phyloP scores from a whole-genome alignment of 2,113 vertebrate genomes.

The Petrocephalus zakoni region DNA sequence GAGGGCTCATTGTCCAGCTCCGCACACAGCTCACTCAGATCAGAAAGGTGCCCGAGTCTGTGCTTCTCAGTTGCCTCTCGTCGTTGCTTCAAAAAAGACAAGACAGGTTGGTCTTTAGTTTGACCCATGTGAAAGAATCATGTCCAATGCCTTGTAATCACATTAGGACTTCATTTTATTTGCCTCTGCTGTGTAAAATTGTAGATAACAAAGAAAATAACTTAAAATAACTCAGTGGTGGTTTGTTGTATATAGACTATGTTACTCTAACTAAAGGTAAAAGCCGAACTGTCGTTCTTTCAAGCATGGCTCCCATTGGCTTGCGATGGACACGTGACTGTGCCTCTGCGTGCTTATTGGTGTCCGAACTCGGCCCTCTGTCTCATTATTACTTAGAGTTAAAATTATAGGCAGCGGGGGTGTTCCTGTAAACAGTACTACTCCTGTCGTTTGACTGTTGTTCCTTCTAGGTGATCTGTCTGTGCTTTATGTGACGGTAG shows the following conservation, averaged over 20 bases:
- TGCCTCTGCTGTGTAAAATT: slow-evolving; percentile 12
- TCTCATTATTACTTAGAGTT: not conserved
- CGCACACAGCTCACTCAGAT: not conserved
- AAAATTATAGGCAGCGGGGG: not conserved
- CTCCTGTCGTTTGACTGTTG: not conserved
- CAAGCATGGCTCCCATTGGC: slow-evolving; percentile 2
- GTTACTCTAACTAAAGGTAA: not conserved
- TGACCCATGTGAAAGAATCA: not conserved
- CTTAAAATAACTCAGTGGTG: not conserved
- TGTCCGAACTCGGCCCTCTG: not conserved
- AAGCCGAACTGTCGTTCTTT: not conserved
- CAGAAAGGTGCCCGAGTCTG: no score
- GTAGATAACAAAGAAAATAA: slow-evolving; percentile 14
- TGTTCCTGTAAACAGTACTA: not conserved
- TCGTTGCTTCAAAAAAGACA: not conserved
- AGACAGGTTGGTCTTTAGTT: not conserved
- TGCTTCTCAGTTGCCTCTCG: no score
- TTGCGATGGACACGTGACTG: not conserved
- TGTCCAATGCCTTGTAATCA: not conserved
- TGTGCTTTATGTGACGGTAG: not conserved
- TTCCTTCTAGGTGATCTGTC: not conserved
- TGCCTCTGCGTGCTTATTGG: slow-evolving; percentile 15
- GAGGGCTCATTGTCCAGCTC: not conserved
- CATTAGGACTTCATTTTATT: not conserved
- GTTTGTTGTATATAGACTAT: not conserved